Conservation (phyloP, 2,888 invertebrate genomes). For the Leptarthrus brevirostris region DNA sequence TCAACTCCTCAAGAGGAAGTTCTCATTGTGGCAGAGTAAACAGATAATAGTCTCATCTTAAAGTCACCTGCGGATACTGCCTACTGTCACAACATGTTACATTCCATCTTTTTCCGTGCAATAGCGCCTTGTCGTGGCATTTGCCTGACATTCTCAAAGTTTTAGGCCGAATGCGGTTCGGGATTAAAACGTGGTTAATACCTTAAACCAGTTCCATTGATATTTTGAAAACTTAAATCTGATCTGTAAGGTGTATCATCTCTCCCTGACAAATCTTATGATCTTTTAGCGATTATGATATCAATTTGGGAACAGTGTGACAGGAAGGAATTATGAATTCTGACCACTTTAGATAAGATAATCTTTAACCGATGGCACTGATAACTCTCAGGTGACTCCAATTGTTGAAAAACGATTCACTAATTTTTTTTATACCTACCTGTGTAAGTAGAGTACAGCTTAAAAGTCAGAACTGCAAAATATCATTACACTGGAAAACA, state of each 20-base stretch:
- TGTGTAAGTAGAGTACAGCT: no score
- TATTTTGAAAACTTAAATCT: not conserved
- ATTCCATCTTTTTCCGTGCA: not conserved
- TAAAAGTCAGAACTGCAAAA: no score
- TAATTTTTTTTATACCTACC: no score
- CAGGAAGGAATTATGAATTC: constrained; percentile 49
- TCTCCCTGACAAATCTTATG: constrained; percentile 49
- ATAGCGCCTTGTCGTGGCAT: constrained; percentile 28
- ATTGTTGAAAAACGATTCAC: no score
- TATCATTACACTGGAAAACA: no score
- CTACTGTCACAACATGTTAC: constrained; percentile 36
- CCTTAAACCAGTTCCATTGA: constrained; percentile 47
- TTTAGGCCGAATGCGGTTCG: constrained; percentile 7
- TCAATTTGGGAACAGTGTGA: constrained; percentile 50
- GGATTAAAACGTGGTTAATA: constrained; percentile 39
- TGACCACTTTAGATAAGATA: constrained; percentile 39
- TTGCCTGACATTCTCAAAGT: constrained; percentile 21
- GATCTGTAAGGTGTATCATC: constrained; percentile 36
- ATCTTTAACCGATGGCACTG: constrained; percentile 12
- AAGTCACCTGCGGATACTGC: constrained; percentile 12
- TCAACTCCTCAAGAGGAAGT: constrained; percentile 49
- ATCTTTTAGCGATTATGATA: constrained; percentile 51
- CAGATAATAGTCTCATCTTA: constrained; percentile 22
- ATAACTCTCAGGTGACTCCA: no score
- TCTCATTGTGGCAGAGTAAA: constrained; percentile 20